Conservation (phyloP, 2,113 vertebrate genomes). For the Boulengeromyrus knoepffleri region DNA sequence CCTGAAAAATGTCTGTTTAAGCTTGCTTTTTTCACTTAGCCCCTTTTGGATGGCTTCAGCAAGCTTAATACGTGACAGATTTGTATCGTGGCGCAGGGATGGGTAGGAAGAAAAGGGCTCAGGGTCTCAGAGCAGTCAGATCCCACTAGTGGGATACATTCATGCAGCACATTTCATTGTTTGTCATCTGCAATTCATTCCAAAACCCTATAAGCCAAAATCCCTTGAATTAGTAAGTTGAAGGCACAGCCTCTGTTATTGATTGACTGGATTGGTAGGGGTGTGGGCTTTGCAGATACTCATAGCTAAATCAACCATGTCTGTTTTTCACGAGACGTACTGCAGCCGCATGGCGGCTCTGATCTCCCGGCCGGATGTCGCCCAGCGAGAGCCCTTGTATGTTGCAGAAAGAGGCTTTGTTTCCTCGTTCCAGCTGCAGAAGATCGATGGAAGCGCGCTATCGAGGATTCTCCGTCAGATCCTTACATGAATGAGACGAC, state of each 20-base stretch:
- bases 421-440: slow-evolving; percentile 43
- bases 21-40: background rate
- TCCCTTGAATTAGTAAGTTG: background rate
- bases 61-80: background rate
- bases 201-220: background rate
- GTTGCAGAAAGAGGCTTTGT: background rate
- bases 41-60: background rate
- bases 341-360: slow-evolving; percentile 33
- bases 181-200: background rate
- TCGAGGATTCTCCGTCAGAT: slow-evolving; percentile 55
- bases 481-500: slow-evolving; percentile 45
- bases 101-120: background rate
- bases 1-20: background rate
- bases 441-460: slow-evolving; percentile 38
- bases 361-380: slow-evolving; percentile 18
- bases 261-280: background rate
- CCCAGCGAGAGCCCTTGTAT: slow-evolving; percentile 8
- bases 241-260: background rate
- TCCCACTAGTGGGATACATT: background rate
- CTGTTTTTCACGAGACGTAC: slow-evolving; percentile 56
- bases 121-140: background rate
- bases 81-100: background rate
- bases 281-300: background rate
- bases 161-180: background rate
- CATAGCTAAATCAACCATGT: slow-evolving; percentile 28